phyloP scores from a whole-genome alignment of 1,140 invertebrate species.

The Agrilus planipennis region DNA sequence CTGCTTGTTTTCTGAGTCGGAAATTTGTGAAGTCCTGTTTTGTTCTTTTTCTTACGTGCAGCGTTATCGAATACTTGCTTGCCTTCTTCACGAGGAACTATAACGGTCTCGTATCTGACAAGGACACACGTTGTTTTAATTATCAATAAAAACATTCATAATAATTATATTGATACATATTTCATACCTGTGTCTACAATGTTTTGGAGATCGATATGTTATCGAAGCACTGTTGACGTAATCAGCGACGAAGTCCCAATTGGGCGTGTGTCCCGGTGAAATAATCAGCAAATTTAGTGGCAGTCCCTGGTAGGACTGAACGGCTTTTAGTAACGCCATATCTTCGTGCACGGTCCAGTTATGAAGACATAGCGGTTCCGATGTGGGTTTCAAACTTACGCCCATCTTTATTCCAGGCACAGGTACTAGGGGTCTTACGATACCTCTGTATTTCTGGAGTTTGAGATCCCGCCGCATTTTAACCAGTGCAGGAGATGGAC shows the following conservation, averaged over 20 bases:
- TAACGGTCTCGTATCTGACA: constrained; percentile 38
- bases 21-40: constrained; percentile 42
- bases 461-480: constrained; percentile 34
- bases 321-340: constrained; percentile 72
- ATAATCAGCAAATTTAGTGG: constrained; percentile 66
- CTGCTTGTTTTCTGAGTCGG: constrained; percentile 51
- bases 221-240: constrained; percentile 73
- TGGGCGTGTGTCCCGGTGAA: constrained; percentile 75
- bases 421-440: constrained; percentile 47
- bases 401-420: constrained; percentile 44
- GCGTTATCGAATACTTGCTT: constrained; percentile 63
- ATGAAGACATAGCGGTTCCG: constrained; percentile 52
- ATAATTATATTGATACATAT: not conserved
- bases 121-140: not conserved
- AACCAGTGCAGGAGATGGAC: constrained; percentile 62
- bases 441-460: constrained; percentile 56
- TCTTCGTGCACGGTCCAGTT: constrained; percentile 89
- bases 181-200: constrained; percentile 60
- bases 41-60: constrained; percentile 73
- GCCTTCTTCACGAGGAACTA: constrained; percentile 79
- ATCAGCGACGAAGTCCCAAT: constrained; percentile 93
- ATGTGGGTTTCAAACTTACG: constrained; percentile 40
- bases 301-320: constrained; percentile 71
- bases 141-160: not conserved
- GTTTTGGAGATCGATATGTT: constrained; percentile 75